Conservation (phyloP, 1,140 invertebrate species). For the Carposina sasakii region DNA sequence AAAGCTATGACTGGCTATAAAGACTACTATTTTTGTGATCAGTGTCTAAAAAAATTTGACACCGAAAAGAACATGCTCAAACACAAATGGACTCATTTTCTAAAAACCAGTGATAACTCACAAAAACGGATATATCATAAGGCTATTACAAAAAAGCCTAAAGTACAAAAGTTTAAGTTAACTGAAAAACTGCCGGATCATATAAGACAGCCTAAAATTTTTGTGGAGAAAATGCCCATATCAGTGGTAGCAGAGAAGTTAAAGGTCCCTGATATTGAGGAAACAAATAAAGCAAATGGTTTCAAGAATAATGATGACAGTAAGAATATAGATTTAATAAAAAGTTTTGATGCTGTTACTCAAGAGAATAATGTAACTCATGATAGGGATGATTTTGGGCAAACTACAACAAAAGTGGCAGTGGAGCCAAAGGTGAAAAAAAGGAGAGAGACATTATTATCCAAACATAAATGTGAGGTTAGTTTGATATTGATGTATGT, state of each 20-base stretch:
- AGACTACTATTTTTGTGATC: conserved; percentile 53
- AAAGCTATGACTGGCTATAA: conserved; percentile 41
- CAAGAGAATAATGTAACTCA: conserved; percentile 23
- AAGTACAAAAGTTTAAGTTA: conserved; percentile 30
- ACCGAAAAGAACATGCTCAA: conserved; percentile 46
- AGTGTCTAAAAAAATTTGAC: conserved; percentile 45
- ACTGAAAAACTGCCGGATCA: conserved; percentile 4
- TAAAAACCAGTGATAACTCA: conserved; percentile 35
- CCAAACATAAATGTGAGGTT: conserved; percentile 45
- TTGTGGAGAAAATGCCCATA: conserved; percentile 37
- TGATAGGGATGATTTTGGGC: too few relatives aligned
- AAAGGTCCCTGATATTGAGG: conserved; percentile 12
- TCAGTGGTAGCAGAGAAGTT: conserved; percentile 6
- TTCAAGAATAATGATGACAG: not conserved
- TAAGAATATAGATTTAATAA: too few relatives aligned
- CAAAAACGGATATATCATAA: conserved; percentile 21
- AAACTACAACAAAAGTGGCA: conserved; percentile 33
- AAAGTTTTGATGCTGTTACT: conserved; percentile 16
- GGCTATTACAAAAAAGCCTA: conserved; percentile 7
- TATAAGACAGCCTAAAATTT: conserved; percentile 29
- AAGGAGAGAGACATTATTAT: conserved; percentile 46
- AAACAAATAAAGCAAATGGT: not conserved
- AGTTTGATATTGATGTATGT: too few relatives aligned
- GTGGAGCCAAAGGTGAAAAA: conserved; percentile 38
- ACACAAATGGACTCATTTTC: conserved; percentile 55